Base-by-base conservation (phyloP, 2,113 vertebrate genomes). In the Rousettus leschenaultii region DNA sequence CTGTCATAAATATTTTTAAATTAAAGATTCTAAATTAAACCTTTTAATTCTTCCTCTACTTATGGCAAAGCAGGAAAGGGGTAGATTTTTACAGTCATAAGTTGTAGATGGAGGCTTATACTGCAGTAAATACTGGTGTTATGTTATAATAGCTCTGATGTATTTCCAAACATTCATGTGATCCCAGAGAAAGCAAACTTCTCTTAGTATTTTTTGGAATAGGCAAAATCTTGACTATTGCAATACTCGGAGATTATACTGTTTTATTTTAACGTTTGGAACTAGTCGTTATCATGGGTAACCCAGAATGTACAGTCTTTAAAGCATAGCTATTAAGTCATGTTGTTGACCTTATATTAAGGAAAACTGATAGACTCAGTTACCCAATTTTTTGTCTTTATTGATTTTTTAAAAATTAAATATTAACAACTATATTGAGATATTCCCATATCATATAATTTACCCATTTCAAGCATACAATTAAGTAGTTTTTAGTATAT, bases 231-330 rank as follows among this genome's bases (percentile, higher is more conserved):
- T 71, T 86, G 2, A n/a, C 65, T 86, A 40, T 57, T 86, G 33
- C 48, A 79, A 45, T 45, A 45, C 19, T 89, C 40, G 80, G 18
- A 51, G 45, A 63, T 63, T 85, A 6, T 14, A 48, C 79, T 61
- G 28, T 82, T 94, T 88, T 85, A 48, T 87, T 95, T 88, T 88
- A 92, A 83, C 68, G 43, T 95, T 77, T 83, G 12, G 22, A 95
- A 57, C 35, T 73, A 48, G 48, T 89, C 8, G 22, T 93, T 70
- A 70, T 88, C n/a, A 68, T 87, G 65, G 21, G 24, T 86, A 90
- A 86, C 33, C 30, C 63, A 38, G 79, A 85, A 80, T 86, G n/a
- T 77, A 28, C 24, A 73, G 2, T 73, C 16, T 55, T 95, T 57
- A 74, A 85, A 86, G 13, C 63, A 38, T 73, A 22, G 18, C 26